phyloP scores from a whole-genome alignment of 2,888 invertebrate species.

The Callimorpha dominula region DNA sequence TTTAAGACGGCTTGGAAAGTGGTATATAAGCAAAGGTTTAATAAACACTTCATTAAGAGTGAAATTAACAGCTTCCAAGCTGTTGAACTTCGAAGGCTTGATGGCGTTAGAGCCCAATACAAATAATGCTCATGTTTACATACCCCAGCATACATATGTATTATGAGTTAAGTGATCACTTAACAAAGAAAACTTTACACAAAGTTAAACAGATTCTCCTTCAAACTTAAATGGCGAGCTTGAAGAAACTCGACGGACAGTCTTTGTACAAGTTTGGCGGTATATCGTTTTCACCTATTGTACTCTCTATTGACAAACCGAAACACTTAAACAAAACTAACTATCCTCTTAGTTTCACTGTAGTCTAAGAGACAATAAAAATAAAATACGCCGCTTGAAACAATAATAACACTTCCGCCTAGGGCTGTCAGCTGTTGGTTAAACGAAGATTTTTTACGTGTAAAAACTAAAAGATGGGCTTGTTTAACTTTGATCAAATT shows the following conservation, averaged over 20 bases:
- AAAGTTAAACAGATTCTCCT: conserved; percentile 14
- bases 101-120: no score
- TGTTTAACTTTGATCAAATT: not conserved
- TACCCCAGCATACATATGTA: not conserved
- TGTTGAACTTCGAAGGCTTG: no score
- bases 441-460: not conserved
- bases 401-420: conserved; percentile 58
- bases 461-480: not conserved
- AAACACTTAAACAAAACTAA: conserved; percentile 28
- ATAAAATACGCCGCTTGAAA: conserved; percentile 56
- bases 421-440: conserved; percentile 48
- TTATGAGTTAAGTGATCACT: not conserved
- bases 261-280: conserved; percentile 20
- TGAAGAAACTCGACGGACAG: conserved; percentile 15
- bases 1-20: no score
- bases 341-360: conserved; percentile 13
- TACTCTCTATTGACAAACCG: conserved; percentile 39
- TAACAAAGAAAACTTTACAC: conserved; percentile 8
- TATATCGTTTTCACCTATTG: conserved; percentile 40
- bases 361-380: conserved; percentile 50
- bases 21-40: no score
- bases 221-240: conserved; percentile 6
- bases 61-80: no score
- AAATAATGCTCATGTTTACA: not conserved
- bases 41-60: no score